Evolutionary conservation across 2,113 vertebrate genomes (phyloP), one percentile per base, ranked within the genome.

Genomic region (Eulacestoma nigropectus): DNA sequence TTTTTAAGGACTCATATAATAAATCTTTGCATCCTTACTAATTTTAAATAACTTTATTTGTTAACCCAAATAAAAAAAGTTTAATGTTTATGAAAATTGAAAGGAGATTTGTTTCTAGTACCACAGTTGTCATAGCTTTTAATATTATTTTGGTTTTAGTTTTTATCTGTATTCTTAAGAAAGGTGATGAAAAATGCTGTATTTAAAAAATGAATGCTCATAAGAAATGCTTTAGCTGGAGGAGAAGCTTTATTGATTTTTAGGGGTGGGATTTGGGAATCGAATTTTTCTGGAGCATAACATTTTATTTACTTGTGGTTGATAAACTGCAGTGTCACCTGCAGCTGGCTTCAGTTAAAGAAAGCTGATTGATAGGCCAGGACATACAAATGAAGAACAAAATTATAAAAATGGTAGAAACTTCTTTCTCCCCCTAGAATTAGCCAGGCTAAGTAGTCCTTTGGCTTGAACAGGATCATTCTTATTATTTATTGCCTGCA

Each of bases 221-320:
- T 60, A 89, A 64, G 42, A 89, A 87, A 80, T 49, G 30, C 25
- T 88, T 93, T 57, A 91, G 63, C 59, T 89, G 65, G 46, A 94
- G 49, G 56, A 95, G 39, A 78, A 87, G 13, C 17, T 86, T 63
- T 82, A 91, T 79, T 79, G 94, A 90, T 73, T 93, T 94, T 91
- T 80, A 79, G 69, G 77, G 74, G 30, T 87, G 69, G 53, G 46
- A 76, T 84, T 84, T 90, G 64, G 41, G 77, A 96, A 95, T 41
- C 74, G 42, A 65, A 83, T 88, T 94, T 94, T 96, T 94, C 84
- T 88, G 77, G 39, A 92, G 46, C 64, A 56, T 88, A 90, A 84
- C 77, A 56, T 90, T 92, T 95, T 96, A 93, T 92, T 92, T 94
- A 93, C 69, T 69, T 23, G 49, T 56, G 32, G 37, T 15, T 94